phyloP scores from a whole-genome alignment of 2,888 invertebrate genomes.

The Hirudinaria manillensis region DNA sequence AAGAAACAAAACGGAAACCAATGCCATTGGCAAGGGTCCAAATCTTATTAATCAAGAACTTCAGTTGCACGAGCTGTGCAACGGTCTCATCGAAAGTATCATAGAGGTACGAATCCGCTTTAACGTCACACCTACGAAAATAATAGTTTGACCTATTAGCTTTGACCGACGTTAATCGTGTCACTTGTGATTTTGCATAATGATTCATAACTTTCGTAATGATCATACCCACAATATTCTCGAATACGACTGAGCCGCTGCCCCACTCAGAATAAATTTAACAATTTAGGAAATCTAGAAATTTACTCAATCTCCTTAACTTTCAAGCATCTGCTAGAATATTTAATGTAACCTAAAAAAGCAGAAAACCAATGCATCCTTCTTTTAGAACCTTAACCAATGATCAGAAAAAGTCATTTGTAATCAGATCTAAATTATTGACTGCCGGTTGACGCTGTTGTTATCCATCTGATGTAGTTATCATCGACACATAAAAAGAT shows the following conservation, averaged over 20 bases:
- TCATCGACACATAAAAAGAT: no score
- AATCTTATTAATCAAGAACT: conserved; percentile 14
- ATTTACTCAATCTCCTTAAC: no score
- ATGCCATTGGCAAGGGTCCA: conserved; percentile 10
- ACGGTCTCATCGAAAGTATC: conserved; percentile 13
- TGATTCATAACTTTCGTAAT: neutral
- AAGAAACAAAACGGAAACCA: neutral
- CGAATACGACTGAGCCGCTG: neutral
- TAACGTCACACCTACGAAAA: neutral
- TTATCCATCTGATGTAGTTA: no score
- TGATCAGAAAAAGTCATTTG: no score
- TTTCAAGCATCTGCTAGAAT: no score
- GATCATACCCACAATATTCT: neutral
- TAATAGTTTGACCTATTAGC: neutral
- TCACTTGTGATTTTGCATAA: neutral
- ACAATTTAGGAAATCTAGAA: no score
- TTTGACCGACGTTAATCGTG: neutral
- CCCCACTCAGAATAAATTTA: no score
- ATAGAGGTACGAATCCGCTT: neutral
- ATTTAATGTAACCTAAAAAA: no score
- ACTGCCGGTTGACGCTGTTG: no score
- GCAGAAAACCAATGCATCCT: no score
- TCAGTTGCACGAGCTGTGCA: conserved; percentile 21
- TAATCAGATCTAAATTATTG: no score
- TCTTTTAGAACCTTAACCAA: no score